A percentile compares a stretch with the other conserved stretches of the same genome.
These are phyloP conservation scores for Microchrysa polita DNA, from an alignment of 2,888 invertebrate genomes.

Conservation along the genomic window DNA sequence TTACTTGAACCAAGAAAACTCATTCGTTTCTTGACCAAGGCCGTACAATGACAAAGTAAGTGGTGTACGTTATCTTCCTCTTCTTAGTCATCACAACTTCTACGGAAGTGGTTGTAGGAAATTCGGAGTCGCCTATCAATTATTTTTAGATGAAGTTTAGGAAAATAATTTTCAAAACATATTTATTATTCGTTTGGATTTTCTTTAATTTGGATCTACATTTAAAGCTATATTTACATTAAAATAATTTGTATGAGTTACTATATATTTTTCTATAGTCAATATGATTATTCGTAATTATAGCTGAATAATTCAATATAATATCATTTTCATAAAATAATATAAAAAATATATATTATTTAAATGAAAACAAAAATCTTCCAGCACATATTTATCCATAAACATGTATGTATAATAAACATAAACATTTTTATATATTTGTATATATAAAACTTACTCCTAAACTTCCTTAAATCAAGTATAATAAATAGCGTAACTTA, in stretches of 20 bases:
- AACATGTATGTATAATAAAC: constrained; percentile 36
- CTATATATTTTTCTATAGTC: not conserved
- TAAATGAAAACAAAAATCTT: constrained; percentile 1
- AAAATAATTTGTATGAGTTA: not conserved
- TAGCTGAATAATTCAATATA: not conserved
- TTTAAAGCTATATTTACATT: constrained; percentile 22
- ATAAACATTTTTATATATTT: constrained; percentile 9
- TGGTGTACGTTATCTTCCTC: no score
- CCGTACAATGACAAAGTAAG: no score
- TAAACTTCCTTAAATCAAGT: not conserved
- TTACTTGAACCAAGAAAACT: no score
- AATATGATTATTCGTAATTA: not conserved
- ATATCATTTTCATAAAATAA: constrained; percentile 5
- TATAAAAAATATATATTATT: constrained; percentile 37
- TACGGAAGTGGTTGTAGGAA: no score
- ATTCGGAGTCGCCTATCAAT: no score
- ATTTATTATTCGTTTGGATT: not conserved
- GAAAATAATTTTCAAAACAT: not conserved
- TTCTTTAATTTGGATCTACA: not conserved
- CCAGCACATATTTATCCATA: constrained; percentile 20
- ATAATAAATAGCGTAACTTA: not conserved
- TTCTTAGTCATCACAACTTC: no score
- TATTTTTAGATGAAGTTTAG: no score
- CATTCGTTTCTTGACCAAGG: no score
- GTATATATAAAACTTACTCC: constrained; percentile 1